Evolutionary conservation across 2,113 vertebrate species (phyloP).

Genomic region (Dermatemys mawii): DNA sequence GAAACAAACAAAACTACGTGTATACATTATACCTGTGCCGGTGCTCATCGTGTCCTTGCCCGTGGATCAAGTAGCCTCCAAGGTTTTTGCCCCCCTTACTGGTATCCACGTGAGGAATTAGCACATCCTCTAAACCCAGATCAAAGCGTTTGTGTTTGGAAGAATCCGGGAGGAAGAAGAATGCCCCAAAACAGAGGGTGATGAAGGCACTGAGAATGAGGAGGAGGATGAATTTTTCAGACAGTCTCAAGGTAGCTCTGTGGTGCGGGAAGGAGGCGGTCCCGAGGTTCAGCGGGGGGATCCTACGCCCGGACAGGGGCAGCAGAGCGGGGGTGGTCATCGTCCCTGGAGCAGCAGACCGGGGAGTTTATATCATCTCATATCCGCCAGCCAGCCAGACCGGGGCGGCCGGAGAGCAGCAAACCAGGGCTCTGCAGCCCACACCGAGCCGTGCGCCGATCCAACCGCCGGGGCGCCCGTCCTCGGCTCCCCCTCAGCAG

Average conservation of each 20-base stretch:
- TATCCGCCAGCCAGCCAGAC: background rate
- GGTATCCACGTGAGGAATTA: constrained; percentile 95
- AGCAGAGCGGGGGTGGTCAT: constrained; percentile 96
- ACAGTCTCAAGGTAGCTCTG: constrained; percentile 94
- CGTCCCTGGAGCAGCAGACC: constrained; percentile 32
- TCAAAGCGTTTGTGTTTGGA: constrained; percentile 99
- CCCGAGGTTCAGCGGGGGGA: constrained; percentile 92
- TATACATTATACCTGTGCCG: constrained; percentile 88
- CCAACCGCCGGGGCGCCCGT: background rate
- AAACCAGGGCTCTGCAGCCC: background rate
- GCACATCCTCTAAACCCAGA: constrained; percentile 95
- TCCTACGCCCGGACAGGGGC: constrained; percentile 94
- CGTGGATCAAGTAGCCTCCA: constrained; percentile 90
- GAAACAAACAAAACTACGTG: background rate
- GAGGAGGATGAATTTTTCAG: constrained; percentile 98
- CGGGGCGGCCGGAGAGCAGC: background rate
- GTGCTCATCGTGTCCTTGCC: constrained; percentile 90
- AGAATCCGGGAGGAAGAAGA: constrained; percentile 98
- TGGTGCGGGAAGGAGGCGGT: constrained; percentile 93
- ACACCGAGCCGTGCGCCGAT: background rate
- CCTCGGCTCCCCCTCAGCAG: constrained; percentile 34
- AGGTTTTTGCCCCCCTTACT: constrained; percentile 87
- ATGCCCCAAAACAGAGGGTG: constrained; percentile 98
- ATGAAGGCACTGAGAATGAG: constrained; percentile 99
- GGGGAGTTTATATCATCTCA: background rate